Evolutionary conservation across 2,113 vertebrate genomes (phyloP), one percentile per base, ranked within the genome.

Genomic region (Thunnus thynnus): DNA sequence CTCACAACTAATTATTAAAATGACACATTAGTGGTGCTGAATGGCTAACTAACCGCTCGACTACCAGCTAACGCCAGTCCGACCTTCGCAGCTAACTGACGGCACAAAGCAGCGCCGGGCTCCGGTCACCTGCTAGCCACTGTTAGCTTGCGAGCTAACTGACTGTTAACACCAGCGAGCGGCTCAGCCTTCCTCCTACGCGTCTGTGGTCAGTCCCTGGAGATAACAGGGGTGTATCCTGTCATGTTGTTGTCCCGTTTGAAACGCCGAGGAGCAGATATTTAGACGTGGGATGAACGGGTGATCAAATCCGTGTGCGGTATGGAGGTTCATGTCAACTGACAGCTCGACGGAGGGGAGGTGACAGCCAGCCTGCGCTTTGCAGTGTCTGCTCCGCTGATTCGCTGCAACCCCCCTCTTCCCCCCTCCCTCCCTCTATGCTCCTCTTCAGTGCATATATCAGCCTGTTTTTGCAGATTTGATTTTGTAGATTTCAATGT

Each of bases 271-370:
- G 20, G 48, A 76, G 68, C 18, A 22, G 51, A 32, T 69, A 17
- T 16, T 22, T 30, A 18, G n/a, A 64, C 27, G 70, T 63, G 18
- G 47, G 56, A 55, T 60, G 61, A 48, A 22, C 80, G 36, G 67
- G 50, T 48, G 70, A 47, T 50, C 55, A 62, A 30, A 75, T 89
- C 84, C 69, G 44, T 30, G 63, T 72, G 88, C 83, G n/a, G 87
- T 76, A 36, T 5, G 32, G 80, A 69, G 70, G 86, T 48, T 89
- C 89, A 85, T 90, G 93, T 90, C 87, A 86, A 82, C 64, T 93
- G 92, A 92, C 93, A 94, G 92, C 89, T 91, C 78, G 75, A 47
- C 81, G 63, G 90, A 80, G 91, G 90, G 91, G 90, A 86, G 85
- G 85, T 81, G 91, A 91, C 91, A 83, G 83, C 16, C 66, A 86